Evolutionary conservation across 1,140 invertebrate species (phyloP).

Genomic region (Alviniconcha marisindica): DNA sequence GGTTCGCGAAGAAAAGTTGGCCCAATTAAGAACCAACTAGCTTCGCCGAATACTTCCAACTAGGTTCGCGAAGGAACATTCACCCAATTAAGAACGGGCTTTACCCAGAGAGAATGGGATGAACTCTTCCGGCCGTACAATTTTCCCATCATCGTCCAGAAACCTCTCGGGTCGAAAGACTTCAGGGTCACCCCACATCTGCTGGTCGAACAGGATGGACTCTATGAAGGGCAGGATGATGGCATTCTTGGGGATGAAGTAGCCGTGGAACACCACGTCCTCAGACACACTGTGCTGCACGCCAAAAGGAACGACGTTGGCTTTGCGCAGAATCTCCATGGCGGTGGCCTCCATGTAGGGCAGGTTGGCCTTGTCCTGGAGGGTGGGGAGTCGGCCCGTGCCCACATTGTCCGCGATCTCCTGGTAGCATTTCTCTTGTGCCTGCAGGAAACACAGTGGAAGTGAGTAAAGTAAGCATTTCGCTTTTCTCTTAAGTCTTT

Average conservation of each 20-base stretch:
- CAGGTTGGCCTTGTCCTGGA: slow-evolving; percentile 48
- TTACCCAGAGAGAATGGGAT: slow-evolving; percentile 45
- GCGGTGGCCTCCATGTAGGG: slow-evolving; percentile 53
- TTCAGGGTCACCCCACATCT: slow-evolving; percentile 82
- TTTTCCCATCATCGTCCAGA: slow-evolving; percentile 57
- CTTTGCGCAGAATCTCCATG: slow-evolving; percentile 46
- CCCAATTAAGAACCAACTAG: too few species aligned
- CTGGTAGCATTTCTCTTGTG: slow-evolving; percentile 87
- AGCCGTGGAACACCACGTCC: slow-evolving; percentile 65
- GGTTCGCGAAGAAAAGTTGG: too few species aligned
- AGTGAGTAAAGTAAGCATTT: too few species aligned
- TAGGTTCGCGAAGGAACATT: too few species aligned
- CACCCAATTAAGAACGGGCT: background rate
- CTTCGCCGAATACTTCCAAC: too few species aligned
- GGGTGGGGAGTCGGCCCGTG: slow-evolving; percentile 78
- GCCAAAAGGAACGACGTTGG: slow-evolving; percentile 65
- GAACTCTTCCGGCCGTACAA: slow-evolving; percentile 13
- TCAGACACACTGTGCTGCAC: slow-evolving; percentile 62
- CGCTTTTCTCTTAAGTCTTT: too few species aligned
- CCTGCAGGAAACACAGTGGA: slow-evolving; percentile 49
- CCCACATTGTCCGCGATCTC: slow-evolving; percentile 91
- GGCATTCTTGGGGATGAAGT: slow-evolving; percentile 66
- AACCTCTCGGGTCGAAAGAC: slow-evolving; percentile 83
- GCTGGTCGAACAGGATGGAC: slow-evolving; percentile 67
- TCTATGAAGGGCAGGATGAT: slow-evolving; percentile 69